Percentiles rank a stretch among this genome's conserved stretches.
These are phyloP conservation scores for Rallus limicola DNA, from an alignment of 2,113 vertebrate genomes.

Conservation along the genomic window DNA sequence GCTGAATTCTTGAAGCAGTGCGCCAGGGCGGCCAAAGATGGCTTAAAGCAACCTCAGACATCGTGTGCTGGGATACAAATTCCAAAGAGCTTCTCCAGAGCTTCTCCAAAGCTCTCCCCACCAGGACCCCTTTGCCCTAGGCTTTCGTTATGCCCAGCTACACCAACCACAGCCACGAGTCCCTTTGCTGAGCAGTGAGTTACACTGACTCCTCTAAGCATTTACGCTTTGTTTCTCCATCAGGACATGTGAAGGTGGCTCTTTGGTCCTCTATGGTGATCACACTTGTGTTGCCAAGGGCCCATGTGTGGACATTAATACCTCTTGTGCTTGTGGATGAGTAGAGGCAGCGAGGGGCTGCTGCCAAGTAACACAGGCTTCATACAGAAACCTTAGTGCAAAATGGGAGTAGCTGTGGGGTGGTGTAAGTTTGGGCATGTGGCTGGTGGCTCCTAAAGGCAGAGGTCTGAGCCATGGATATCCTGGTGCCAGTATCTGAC, in stretches of 20 bases:
- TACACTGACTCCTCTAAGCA: background rate
- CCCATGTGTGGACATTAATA: rapidly evolving
- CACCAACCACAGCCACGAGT: background rate
- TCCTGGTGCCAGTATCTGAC: background rate
- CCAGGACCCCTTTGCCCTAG: background rate
- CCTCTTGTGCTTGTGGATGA: background rate
- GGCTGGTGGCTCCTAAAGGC: background rate
- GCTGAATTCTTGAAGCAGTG: background rate
- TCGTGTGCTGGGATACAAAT: background rate
- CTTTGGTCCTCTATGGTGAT: background rate
- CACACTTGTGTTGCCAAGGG: background rate
- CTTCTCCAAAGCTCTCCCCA: background rate
- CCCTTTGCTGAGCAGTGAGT: background rate
- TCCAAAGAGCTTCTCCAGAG: too few species aligned
- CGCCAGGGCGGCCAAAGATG: background rate
- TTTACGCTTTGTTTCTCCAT: rapidly evolving
- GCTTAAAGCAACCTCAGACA: background rate
- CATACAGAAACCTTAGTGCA: background rate
- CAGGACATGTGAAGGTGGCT: background rate
- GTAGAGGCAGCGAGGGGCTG: background rate
- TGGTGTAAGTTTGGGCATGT: background rate
- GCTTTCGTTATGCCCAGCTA: background rate
- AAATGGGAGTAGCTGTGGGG: rapidly evolving
- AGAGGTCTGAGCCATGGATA: background rate
- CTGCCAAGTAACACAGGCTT: rapidly evolving